Evolutionary conservation across 2,797 vertebrate species (phyloP).

Genomic region (Acanthurus leucopareius): DNA sequence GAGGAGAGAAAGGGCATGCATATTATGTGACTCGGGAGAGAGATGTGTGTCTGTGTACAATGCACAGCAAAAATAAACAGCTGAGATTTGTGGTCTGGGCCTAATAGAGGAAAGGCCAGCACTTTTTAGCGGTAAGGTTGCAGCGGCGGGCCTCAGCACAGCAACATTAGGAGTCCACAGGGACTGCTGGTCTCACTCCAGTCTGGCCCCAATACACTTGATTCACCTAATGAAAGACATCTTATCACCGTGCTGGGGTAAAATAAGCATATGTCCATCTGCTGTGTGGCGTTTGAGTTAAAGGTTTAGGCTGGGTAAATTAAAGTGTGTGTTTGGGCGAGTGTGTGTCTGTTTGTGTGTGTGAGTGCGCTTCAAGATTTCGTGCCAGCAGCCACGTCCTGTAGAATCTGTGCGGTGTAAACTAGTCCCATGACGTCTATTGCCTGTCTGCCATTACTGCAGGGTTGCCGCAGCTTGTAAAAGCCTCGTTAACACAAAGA

Average conservation of each 20-base stretch:
- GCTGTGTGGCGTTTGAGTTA: conserved; percentile 46
- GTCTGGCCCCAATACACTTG: conserved; percentile 60
- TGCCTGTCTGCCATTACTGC: conserved; percentile 84
- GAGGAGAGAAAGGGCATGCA: conserved; percentile 45
- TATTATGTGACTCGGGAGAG: conserved; percentile 67
- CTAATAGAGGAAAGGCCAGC: conserved; percentile 69
- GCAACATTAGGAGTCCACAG: conserved; percentile 61
- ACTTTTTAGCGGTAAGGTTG: conserved; percentile 60
- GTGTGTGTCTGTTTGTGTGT: conserved; percentile 15
- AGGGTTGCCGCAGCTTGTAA: conserved; percentile 89
- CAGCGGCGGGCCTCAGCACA: conserved; percentile 53
- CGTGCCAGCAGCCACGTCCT: conserved; percentile 43
- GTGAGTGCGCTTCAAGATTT: conserved; percentile 8
- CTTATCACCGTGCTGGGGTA: conserved; percentile 70
- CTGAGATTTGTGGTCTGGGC: conserved; percentile 74
- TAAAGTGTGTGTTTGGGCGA: conserved; percentile 38
- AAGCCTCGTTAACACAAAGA: conserved; percentile 92
- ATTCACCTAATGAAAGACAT: conserved; percentile 79
- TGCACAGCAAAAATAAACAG: conserved; percentile 78
- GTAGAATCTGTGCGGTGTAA: conserved; percentile 62
- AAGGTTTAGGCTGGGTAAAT: conserved; percentile 56
- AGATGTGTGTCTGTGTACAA: conserved; percentile 74
- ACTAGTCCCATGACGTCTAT: conserved; percentile 83
- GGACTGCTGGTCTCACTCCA: conserved; percentile 70
- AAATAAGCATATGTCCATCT: conserved; percentile 76